Base-by-base conservation (phyloP, 2,888 invertebrate species). In the Augiades crinisus region DNA sequence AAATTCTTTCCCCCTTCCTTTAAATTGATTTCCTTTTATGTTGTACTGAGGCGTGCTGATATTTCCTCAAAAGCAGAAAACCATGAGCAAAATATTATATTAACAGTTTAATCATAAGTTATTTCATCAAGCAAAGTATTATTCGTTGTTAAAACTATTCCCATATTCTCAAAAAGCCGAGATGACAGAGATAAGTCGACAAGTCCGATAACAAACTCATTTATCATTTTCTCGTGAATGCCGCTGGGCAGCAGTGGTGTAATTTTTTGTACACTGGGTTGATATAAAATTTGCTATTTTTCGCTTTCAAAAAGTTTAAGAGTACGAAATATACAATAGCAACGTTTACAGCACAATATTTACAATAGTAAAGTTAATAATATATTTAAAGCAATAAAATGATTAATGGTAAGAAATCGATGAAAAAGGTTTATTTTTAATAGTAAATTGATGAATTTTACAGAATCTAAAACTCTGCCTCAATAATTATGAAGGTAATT, bases 221-320 rank as follows among this genome's bases (percentile, higher is more conserved):
- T 21, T 34, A 45, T 45, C 45, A 45, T 45, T 46, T 45, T 22
- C 24, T 10, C 34, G 14, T 36, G 45, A 46, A 46, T 17, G 45
- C 45, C 16, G 24, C 16, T 34, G 17, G 17, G 45, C 13, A 46
- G 10, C 24, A 8, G 8, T 14, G 24, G n/a, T 16, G 16, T 24
- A 27, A 16, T 27, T 27, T 27, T 41, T 40, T 41, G 6, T 27
- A 16, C 27, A n/a, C n/a, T n/a, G 21, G 4, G 5, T 21, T 5
- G 21, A 21, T 3, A 3, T 21, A 5, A 21, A 5, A 5, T 21
- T 21, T n/a, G n/a, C n/a, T n/a, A n/a, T n/a, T n/a, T n/a, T n/a
- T 10, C 22, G 8, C 13, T 13, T 7, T 30, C 30, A 5, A 19
- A 19, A 19, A 4, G 19, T 4, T 5, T 19, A 19, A 19, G 5